phyloP scores from a whole-genome alignment of 1,140 invertebrate species.

The Hylaeus anthracinus region DNA sequence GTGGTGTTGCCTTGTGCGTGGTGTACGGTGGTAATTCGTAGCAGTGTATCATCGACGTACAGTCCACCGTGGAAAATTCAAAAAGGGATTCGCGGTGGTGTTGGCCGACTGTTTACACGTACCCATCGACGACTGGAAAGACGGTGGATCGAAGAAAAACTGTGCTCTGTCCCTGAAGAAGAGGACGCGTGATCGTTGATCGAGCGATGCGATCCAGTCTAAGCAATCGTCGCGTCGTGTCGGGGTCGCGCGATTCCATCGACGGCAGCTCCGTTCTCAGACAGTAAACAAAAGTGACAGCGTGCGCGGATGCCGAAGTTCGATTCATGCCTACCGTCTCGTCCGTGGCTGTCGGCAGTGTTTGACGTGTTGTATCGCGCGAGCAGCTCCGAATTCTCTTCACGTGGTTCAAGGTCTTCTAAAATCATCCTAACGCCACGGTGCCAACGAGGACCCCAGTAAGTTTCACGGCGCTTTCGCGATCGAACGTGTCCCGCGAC shows the following conservation, averaged over 20 bases:
- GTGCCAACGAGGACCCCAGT: constrained; percentile 22
- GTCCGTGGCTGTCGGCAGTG: constrained; percentile 1
- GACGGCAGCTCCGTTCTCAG: background rate
- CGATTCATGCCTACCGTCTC: constrained; percentile 38
- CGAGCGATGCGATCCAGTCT: background rate
- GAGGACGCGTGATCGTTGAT: background rate
- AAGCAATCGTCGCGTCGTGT: background rate
- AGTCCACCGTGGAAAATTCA: constrained; percentile 39
- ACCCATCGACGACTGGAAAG: constrained; percentile 2
- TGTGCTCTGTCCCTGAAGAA: background rate
- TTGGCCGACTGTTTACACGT: constrained; percentile 45
- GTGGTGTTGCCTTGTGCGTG: constrained; percentile 7
- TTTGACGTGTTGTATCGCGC: constrained; percentile 24
- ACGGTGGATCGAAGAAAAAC: constrained; percentile 13
- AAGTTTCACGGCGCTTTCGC: constrained; percentile 26
- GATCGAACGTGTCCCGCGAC: constrained; percentile 28
- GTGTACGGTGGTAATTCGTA: background rate
- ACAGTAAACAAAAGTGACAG: constrained; percentile 71
- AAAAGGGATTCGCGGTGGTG: constrained; percentile 32
- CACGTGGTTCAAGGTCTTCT: constrained; percentile 63
- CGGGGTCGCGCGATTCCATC: background rate
- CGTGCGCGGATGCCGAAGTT: constrained; percentile 34
- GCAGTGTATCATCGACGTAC: background rate
- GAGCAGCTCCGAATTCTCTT: constrained; percentile 34
- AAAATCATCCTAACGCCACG: constrained; percentile 57